Evolutionary conservation across 2,888 invertebrate genomes (phyloP).

Genomic region (Timandra comae): DNA sequence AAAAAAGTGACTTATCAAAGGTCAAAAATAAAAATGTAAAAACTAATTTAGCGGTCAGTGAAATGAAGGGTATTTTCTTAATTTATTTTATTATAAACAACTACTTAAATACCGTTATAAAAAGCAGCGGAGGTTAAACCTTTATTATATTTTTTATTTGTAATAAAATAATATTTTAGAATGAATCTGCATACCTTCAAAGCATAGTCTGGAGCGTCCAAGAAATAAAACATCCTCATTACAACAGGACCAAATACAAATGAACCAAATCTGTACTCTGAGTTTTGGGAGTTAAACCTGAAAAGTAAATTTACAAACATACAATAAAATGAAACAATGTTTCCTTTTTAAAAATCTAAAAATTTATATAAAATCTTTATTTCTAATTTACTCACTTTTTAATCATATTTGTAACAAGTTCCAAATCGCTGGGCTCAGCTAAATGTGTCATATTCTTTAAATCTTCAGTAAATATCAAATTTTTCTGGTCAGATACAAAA

Average conservation of each 20-base stretch:
- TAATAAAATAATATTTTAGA: too few species aligned
- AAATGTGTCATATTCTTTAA: slow-evolving; percentile 88
- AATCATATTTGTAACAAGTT: slow-evolving; percentile 81
- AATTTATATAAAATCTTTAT: too few species aligned
- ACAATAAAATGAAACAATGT: background rate
- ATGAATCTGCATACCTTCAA: too few species aligned
- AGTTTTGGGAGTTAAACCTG: slow-evolving; percentile 83
- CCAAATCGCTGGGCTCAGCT: slow-evolving; percentile 79
- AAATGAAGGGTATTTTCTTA: too few species aligned
- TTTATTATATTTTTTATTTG: too few species aligned
- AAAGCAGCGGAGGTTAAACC: too few species aligned
- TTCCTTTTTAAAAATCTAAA: background rate
- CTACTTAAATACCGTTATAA: too few species aligned
- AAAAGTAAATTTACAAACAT: too few species aligned
- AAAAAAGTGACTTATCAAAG: too few species aligned
- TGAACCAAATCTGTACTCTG: slow-evolving; percentile 84
- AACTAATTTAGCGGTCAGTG: too few species aligned
- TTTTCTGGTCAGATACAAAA: slow-evolving; percentile 73
- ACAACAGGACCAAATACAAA: slow-evolving; percentile 89
- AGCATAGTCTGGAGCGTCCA: slow-evolving; percentile 82
- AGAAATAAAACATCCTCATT: slow-evolving; percentile 85
- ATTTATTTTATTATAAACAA: slow-evolving; percentile 4
- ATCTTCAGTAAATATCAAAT: slow-evolving; percentile 90
- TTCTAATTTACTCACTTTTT: slow-evolving; percentile 81
- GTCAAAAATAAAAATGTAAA: background rate